phyloP scores from a whole-genome alignment of 2,113 vertebrate species.

The Lucifuga dentata region DNA sequence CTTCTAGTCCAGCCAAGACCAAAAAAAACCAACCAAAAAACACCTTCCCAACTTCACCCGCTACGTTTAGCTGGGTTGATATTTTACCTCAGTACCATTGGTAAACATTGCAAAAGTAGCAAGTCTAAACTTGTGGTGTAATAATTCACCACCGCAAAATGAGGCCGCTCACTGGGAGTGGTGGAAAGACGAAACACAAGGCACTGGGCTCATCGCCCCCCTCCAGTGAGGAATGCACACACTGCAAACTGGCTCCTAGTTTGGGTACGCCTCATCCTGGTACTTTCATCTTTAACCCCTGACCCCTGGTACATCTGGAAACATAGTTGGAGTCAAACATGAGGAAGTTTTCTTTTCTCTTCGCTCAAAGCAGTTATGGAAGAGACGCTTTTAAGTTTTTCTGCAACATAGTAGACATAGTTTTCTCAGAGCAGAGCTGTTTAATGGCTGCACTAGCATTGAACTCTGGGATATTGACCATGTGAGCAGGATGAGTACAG shows the following conservation, averaged over 20 bases:
- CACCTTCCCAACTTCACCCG: conserved; percentile 58
- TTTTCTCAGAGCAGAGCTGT: conserved; percentile 70
- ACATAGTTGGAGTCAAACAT: conserved; percentile 88
- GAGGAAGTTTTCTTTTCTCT: conserved; percentile 92
- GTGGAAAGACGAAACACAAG: conserved; percentile 84
- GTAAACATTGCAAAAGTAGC: conserved; percentile 82
- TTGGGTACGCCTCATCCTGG: conserved; percentile 88
- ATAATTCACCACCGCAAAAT: conserved; percentile 87
- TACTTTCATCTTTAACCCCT: conserved; percentile 97
- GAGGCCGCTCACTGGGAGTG: conserved; percentile 86
- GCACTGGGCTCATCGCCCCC: conserved; percentile 83
- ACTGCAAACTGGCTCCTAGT: conserved; percentile 82
- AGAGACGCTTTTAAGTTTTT: conserved; percentile 75
- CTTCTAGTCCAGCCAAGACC: conserved; percentile 43
- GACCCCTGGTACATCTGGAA: conserved; percentile 96
- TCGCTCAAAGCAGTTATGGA: conserved; percentile 82
- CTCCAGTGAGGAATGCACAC: conserved; percentile 88
- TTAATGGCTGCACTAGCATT: conserved; percentile 83
- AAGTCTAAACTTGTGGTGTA: conserved; percentile 81
- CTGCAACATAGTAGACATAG: conserved; percentile 47
- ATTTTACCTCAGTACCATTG: conserved; percentile 76
- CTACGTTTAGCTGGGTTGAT: conserved; percentile 81
- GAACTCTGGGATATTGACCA: conserved; percentile 85
- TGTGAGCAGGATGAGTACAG: conserved; percentile 76
- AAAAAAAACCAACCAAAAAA: too few species aligned